Base-by-base conservation (phyloP, 2,888 invertebrate species). In the Erebia ligea region DNA sequence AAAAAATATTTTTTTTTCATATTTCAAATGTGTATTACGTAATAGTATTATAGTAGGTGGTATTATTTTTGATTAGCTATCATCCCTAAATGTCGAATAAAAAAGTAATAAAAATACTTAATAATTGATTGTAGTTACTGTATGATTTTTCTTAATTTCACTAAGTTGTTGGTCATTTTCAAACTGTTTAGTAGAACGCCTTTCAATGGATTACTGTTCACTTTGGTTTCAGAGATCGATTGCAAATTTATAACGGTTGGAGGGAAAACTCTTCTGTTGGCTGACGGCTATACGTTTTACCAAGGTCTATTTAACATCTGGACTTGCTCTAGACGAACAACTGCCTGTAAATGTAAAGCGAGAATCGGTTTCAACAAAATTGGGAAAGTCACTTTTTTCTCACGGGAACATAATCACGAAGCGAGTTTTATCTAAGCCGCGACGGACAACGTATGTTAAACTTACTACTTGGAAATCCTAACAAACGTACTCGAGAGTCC, bases 331-430 rank as follows among this genome's bases (percentile, higher is more conserved):
- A 73, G 66, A 21, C 69, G 68, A 17, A 67, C 67, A 17, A 42
- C 65, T 10, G 64, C 58, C 10, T 72, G 71, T 17, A 75, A 71
- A 15, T 76, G 75, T 42, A 75, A 71, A 21, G 75, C 73, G 1
- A 73, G 62, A 42, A 61, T 73, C 21, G 68, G 73, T 54, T 42
- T 76, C 56, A 67, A 69, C 13, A 52, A 73, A 21, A 15, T 71
- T 1, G 71, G 75, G 0, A 68, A 61, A 0, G 70, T 80, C 0
- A 73, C 73, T 1, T 67, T 57, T 45, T 69, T 69, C 34, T 56
- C 76, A 6, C 48, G 75, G 3, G 40, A 50, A 5, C 81, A 82
- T 59, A 79, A 74, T 42, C 81, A 82, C 25, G 67, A 62, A 0
- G 76, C 77, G 54, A 62, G n/a, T 13, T 63, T 11, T 67, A 25